A percentile compares a stretch with the other conserved stretches of the same genome.
phyloP scores from a whole-genome alignment of 30 jellyfish, hydroid and myxozoan species.

The Chrysaora quinquecirrha region DNA sequence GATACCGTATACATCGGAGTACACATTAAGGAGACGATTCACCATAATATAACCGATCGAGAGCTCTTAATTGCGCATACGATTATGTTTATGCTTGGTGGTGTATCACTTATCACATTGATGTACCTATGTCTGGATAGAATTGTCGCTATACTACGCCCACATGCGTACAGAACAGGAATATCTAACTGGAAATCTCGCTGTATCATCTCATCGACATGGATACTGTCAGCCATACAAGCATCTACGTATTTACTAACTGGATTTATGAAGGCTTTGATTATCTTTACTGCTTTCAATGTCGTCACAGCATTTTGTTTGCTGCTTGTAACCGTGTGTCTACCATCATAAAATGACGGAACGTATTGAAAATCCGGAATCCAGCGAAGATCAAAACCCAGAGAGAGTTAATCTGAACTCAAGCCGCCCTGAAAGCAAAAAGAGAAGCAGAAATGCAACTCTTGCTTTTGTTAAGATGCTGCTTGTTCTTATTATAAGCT shows the following conservation, averaged over 20 bases:
- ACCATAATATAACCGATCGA: background rate
- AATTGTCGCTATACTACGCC: slow-evolving; percentile 43
- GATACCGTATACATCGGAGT: slow-evolving; percentile 43
- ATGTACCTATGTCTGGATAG: slow-evolving; percentile 55
- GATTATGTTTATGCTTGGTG: slow-evolving; percentile 51
- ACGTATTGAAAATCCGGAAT: background rate
- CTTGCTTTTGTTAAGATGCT: slow-evolving; percentile 53
- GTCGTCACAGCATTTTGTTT: slow-evolving; percentile 32
- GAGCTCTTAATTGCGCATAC: slow-evolving; percentile 39
- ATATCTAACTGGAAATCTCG: background rate
- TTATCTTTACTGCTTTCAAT: slow-evolving; percentile 30
- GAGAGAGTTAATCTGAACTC: slow-evolving; percentile 28
- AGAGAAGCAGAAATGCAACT: slow-evolving; percentile 50
- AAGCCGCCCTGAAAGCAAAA: background rate
- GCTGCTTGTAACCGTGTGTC: slow-evolving; percentile 23
- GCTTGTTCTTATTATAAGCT: slow-evolving; percentile 52
- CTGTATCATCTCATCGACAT: slow-evolving; percentile 27
- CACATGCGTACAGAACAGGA: slow-evolving; percentile 63
- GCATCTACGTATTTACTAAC: slow-evolving; percentile 21
- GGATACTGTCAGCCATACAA: slow-evolving; percentile 22
- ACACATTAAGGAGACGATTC: slow-evolving; percentile 40
- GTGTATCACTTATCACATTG: slow-evolving; percentile 59
- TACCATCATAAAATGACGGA: slow-evolving; percentile 38
- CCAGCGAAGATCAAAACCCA: background rate
- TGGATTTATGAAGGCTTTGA: slow-evolving; percentile 50